Conservation (phyloP, 2,888 invertebrate genomes). For the Scaptomyza flava region DNA sequence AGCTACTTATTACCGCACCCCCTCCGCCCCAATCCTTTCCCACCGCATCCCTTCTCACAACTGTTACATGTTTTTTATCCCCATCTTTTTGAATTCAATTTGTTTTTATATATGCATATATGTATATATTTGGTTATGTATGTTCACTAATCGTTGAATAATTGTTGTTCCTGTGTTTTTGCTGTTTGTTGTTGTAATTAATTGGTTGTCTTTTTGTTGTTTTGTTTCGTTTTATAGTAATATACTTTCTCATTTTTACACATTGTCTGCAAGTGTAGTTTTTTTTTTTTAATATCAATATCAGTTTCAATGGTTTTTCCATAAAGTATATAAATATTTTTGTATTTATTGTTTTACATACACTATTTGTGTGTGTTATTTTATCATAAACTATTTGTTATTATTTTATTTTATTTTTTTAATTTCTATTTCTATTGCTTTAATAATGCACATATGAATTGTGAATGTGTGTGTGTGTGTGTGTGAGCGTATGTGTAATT, state of each 20-base stretch:
- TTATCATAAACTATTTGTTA: background rate
- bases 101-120: background rate
- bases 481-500: background rate
- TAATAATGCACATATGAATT: constrained; percentile 50
- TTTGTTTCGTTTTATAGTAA: constrained; percentile 28
- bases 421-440: constrained; percentile 45
- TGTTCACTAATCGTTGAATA: constrained; percentile 37
- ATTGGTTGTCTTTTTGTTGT: constrained; percentile 15
- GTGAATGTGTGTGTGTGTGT: constrained; percentile 8
- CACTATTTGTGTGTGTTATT: constrained; percentile 14
- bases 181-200: constrained; percentile 5
- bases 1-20: constrained; percentile 26
- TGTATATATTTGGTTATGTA: constrained; percentile 24
- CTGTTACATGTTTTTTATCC: background rate
- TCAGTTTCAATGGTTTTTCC: constrained; percentile 34
- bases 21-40: background rate
- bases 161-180: constrained; percentile 33
- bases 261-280: constrained; percentile 86
- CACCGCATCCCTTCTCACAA: background rate
- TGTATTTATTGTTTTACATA: constrained; percentile 22
- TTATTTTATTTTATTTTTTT: constrained; percentile 17
- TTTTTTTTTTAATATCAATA: constrained; percentile 43
- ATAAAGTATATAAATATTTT: constrained; percentile 1
- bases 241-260: constrained; percentile 82
- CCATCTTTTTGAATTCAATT: constrained; percentile 8